Evolutionary conservation across 2,113 vertebrate genomes (phyloP), one percentile per base, ranked within the genome.

Genomic region (Spea bombifrons): DNA sequence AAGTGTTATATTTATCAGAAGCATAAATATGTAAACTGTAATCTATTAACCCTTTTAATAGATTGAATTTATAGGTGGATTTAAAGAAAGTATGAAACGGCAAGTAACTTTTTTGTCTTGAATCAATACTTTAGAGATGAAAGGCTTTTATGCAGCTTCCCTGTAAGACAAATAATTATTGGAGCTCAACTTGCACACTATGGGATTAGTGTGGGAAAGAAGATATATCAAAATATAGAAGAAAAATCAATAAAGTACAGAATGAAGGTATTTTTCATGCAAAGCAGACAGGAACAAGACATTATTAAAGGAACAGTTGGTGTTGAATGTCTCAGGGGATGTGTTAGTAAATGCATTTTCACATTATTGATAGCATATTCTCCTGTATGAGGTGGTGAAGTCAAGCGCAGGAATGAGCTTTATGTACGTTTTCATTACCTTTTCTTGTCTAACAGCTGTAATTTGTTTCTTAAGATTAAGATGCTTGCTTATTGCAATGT

Each of bases 221-320:
- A 76, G 75, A 76, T 76, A 76, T 47, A 76, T 76, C 75, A 76
- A 76, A 76, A 76, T 76, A 52, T 76, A 52, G 75, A 69, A 76
- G 43, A 69, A 59, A 69, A 76, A 76, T 76, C 75, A 67, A 76
- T 76, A 76, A 69, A 16, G 44, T 59, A 69, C 52, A 57, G 66
- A 53, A 76, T 69, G 66, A 76, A 76, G 68, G 65, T 52, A 76
- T 76, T 76, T 76, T 69, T 76, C 75, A 76, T 76, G 75, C 75
- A 76, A 76, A 76, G 68, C 75, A 69, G 65, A 52, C 16, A 4
- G 47, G 9, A 67, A 59, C 44, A 61, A 76, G 66, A 67, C 16
- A 30, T 59, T 69, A 76, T 69, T 68, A 52, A 76, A 61, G 66
- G 47, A 61, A 76, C 50, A 68, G 57, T 30, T 65, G 75, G 50